Evolutionary conservation across 2,113 vertebrate genomes (phyloP), one percentile per base, ranked within the genome.

Genomic region (Hyla sarda): DNA sequence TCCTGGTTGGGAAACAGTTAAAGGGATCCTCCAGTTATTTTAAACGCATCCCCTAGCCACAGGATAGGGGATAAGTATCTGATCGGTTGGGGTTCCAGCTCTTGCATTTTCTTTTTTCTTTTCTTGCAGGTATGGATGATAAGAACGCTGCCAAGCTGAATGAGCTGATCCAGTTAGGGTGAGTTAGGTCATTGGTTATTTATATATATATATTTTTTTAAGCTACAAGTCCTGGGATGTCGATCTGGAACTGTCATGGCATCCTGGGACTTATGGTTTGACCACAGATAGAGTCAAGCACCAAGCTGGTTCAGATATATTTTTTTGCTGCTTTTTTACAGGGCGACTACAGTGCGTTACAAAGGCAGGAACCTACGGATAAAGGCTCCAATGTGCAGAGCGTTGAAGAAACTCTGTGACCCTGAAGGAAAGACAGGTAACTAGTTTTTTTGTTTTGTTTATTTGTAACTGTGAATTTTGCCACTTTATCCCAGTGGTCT

Each of bases 331-430:
- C 34, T 54, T 67, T 0, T 87, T 21, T 72, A 23, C 90, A 99
- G 98, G 90, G 97, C 96, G 82, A 99, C 98, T 1, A 99, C 98
- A 0, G 97, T 99, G 19, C 97, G 98, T 32, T 98, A 97, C 89
- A 99, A 99, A 92, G 98, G 98, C 87, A 95, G 98, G 90, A 99
- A 99, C 91, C 91, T 99, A 74, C 94, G 97, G 28, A 99, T 99
- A 89, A 99, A 99, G 93, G 97, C 97, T 0, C 98, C 98, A 0
- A 99, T 99, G 98, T 99, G 98, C 88, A 93, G 97, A 5, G 98
- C 98, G 5, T 91, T 99, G 90, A 99, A 99, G 94, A 99, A 97
- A 87, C 96, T 99, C 62, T 99, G 98, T 25, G 98, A 99, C 90
- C 98, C 98, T 25, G 98, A 99, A 13, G 98, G 98, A 97, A 92